phyloP scores from a whole-genome alignment of 1,140 invertebrate species.

The Drosophila bifasciata region DNA sequence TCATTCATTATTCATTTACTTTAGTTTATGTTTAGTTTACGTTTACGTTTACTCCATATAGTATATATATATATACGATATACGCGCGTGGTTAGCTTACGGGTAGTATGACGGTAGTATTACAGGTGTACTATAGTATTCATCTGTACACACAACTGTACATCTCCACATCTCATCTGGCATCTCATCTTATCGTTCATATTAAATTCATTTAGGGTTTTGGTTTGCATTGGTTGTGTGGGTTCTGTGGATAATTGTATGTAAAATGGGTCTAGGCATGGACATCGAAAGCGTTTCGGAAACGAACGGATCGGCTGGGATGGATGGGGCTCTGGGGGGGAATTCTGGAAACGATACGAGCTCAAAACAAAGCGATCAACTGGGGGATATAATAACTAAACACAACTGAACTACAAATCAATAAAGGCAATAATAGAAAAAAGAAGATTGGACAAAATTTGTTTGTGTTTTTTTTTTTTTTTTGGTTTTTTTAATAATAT shows the following conservation, averaged over 20 bases:
- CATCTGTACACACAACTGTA: too few species aligned
- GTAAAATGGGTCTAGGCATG: too few species aligned
- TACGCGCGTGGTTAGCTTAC: constrained; percentile 11
- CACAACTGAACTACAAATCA: constrained; percentile 32
- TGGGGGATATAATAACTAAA: constrained; percentile 17
- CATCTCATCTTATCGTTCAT: too few species aligned
- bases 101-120: too few species aligned
- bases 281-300: too few species aligned
- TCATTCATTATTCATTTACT: constrained; percentile 62
- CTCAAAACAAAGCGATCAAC: constrained; percentile 7
- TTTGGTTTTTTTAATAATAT: constrained; percentile 72
- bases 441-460: constrained; percentile 26
- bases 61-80: constrained; percentile 56
- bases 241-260: too few species aligned
- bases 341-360: neutral
- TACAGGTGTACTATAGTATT: too few species aligned
- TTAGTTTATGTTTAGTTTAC: constrained; percentile 48
- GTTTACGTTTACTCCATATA: constrained; percentile 47
- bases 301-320: neutral
- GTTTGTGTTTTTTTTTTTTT: constrained; percentile 46
- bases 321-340: neutral
- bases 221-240: too few species aligned
- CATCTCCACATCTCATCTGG: too few species aligned
- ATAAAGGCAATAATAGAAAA: constrained; percentile 16
- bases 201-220: too few species aligned